Evolutionary conservation across 2,113 vertebrate species (phyloP).

Genomic region (Pseudorasbora parva): DNA sequence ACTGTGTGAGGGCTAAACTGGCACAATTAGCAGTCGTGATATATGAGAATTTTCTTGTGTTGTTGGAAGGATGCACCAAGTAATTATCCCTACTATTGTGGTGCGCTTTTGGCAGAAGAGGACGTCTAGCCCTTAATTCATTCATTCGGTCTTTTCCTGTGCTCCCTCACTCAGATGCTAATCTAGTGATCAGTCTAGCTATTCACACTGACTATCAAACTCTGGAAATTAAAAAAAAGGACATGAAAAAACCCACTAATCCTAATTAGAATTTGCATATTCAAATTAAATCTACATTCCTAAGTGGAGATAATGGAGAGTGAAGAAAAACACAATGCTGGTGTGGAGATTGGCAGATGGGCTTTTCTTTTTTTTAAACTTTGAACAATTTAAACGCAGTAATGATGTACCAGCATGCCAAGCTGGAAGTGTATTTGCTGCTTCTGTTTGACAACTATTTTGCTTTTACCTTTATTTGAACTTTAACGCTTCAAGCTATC

Average conservation of each 20-base stretch:
- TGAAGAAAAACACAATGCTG: slow-evolving; percentile 34
- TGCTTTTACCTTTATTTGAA: slow-evolving; percentile 45
- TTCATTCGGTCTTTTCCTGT: slow-evolving; percentile 28
- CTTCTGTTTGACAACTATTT: slow-evolving; percentile 13
- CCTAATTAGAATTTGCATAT: slow-evolving; percentile 70
- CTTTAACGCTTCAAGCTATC: slow-evolving; percentile 8
- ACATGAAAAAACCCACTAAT: slow-evolving; percentile 47
- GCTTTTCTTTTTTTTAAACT: slow-evolving; percentile 35
- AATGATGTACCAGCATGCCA: slow-evolving; percentile 56
- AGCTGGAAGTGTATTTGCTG: slow-evolving; percentile 24
- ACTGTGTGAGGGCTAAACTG: background rate
- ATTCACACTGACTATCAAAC: slow-evolving; percentile 38
- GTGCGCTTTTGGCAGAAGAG: slow-evolving; percentile 29
- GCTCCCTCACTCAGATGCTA: slow-evolving; percentile 30
- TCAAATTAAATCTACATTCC: slow-evolving; percentile 53
- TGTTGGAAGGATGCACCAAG: slow-evolving; percentile 35
- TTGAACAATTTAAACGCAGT: slow-evolving; percentile 62
- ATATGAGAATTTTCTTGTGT: slow-evolving; percentile 19
- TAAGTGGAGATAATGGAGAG: slow-evolving; percentile 50
- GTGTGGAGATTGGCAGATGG: slow-evolving; percentile 39
- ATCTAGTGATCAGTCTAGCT: slow-evolving; percentile 61
- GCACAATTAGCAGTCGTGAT: slow-evolving; percentile 40
- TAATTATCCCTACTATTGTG: slow-evolving; percentile 44
- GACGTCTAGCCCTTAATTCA: slow-evolving; percentile 14
- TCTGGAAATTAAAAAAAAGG: slow-evolving; percentile 36